Evolutionary conservation across 2,797 vertebrate species (phyloP).

Genomic region (Alfaro cultratus): DNA sequence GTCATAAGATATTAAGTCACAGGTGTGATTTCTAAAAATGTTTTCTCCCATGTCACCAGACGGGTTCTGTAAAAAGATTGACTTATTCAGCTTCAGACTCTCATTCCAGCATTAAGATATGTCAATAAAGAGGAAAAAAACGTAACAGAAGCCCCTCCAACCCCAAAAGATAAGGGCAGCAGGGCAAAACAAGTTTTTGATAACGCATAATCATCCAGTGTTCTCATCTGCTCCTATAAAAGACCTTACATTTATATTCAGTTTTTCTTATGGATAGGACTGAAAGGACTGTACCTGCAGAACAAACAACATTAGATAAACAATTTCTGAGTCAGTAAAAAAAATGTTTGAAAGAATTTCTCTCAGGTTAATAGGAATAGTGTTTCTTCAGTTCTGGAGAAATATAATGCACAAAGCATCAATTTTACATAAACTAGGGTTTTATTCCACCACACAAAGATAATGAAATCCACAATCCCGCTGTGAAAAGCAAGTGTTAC

Average conservation of each 20-base stretch:
- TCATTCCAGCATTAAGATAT: neutral
- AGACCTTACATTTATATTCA: neutral
- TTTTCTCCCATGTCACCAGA: too few relatives aligned
- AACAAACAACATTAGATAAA: constrained; percentile 4
- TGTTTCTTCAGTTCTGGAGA: constrained; percentile 21
- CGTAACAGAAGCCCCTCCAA: too few relatives aligned
- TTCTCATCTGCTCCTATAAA: neutral
- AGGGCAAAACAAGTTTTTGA: neutral
- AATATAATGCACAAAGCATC: neutral
- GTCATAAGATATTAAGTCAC: too few relatives aligned
- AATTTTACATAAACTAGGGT: constrained; percentile 24
- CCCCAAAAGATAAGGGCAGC: too few relatives aligned
- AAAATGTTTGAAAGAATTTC: constrained; percentile 10
- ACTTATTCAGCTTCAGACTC: too few relatives aligned
- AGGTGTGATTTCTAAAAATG: too few relatives aligned
- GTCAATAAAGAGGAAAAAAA: neutral
- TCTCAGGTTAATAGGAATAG: constrained; percentile 15
- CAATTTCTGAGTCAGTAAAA: constrained; percentile 2
- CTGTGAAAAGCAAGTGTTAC: constrained; percentile 5
- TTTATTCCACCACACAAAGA: constrained; percentile 20
- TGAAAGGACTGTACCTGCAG: neutral
- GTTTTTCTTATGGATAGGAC: neutral
- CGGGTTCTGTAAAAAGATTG: too few relatives aligned
- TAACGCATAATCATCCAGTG: neutral
- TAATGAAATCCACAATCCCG: constrained; percentile 16